Base-by-base conservation (phyloP, 2,888 invertebrate genomes). In the Machimus rusticus region DNA sequence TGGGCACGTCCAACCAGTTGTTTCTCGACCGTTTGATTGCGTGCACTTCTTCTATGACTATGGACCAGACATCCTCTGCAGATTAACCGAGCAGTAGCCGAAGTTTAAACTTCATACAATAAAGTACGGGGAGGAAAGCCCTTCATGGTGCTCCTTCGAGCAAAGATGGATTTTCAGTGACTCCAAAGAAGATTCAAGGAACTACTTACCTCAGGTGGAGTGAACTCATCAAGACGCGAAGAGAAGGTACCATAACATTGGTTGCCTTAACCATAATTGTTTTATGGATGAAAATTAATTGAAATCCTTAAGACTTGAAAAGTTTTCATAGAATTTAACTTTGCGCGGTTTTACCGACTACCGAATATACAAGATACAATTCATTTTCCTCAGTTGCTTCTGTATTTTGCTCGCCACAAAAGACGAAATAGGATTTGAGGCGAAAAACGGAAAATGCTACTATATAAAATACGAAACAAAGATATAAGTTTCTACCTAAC, bases 261-360 rank as follows among this genome's bases (percentile, higher is more conserved):
- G 9, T 34, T 76, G n/a, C n/a, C 4, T 39, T 19, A 5, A 76
- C 31, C 76, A 28, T 76, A 76, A 76, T 76, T 76, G 76, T 76
- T 76, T 76, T 76, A 76, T 76, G 76, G 76, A 76, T 76, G 76
- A 76, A 39, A 76, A 76, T 31, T 76, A 76, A 76, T 76, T 76
- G 28, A 66, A 66, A 23, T 28, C 66, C 28, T 66, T 66, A 14
- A 12, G 66, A 66, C 66, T 66, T 66, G 66, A 66, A 12, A 66
- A 66, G 66, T 66, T 66, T 66, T 66, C 66, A 28, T 28, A 66
- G 28, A 66, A 66, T 12, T 66, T 12, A 51, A 51, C 51, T 51
- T 51, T 51, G 51, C n/a, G 51, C 16, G 51, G n/a, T n/a, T 51
- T 6, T 1, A 0, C 34, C 51, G 51, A 51, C n/a, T 1, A 0